phyloP scores from a whole-genome alignment of 2,113 vertebrate genomes.

The Grammomys dolichurus region DNA sequence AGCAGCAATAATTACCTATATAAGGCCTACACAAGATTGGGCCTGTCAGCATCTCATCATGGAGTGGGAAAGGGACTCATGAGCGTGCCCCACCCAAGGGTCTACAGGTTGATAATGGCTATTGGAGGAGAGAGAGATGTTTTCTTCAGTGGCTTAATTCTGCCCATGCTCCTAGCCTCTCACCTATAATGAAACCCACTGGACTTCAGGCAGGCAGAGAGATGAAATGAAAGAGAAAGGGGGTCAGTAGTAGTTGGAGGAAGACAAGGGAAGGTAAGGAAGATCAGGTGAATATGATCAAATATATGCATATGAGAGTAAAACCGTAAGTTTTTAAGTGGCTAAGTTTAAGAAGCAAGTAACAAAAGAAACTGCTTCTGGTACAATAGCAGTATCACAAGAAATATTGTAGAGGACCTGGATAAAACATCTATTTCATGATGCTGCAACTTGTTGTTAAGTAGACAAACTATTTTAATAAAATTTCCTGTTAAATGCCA shows the following conservation, averaged over 20 bases:
- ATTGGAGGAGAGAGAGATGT: not conserved
- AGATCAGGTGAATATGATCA: not conserved
- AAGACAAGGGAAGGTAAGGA: not conserved
- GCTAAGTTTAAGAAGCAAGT: not conserved
- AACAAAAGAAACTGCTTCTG: not conserved
- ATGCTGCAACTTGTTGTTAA: not conserved
- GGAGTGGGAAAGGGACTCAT: not conserved
- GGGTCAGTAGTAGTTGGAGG: too few species aligned
- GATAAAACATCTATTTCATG: not conserved
- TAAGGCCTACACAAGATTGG: not conserved
- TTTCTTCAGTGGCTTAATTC: too few species aligned
- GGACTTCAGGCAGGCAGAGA: accelerated
- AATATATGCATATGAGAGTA: not conserved
- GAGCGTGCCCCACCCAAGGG: not conserved
- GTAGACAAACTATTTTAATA: not conserved
- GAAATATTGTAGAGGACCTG: not conserved
- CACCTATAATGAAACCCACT: not conserved
- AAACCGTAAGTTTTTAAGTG: not conserved
- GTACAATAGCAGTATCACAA: not conserved
- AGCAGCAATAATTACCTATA: not conserved
- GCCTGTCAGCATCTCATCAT: not conserved
- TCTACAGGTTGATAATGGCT: not conserved
- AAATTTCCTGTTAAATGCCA: not conserved
- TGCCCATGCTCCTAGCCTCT: not conserved
- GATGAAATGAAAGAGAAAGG: not conserved